Evolutionary conservation across 2,113 vertebrate genomes (phyloP), one percentile per base, ranked within the genome.

Genomic region (Lucifuga dentata): DNA sequence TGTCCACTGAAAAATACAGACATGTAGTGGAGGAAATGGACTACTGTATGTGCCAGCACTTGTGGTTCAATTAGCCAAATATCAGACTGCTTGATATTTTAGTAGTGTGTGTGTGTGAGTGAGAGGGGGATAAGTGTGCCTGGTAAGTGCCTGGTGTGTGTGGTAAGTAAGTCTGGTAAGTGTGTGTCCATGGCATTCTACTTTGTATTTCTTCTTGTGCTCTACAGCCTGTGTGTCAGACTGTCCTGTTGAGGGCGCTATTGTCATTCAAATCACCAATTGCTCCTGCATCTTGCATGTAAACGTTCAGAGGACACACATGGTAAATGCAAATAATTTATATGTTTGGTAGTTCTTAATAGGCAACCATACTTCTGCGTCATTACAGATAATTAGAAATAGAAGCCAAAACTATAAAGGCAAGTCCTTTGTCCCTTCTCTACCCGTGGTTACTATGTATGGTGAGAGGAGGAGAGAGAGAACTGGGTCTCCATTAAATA

Each of bases 231-330:
- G 41, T 7, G 1, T 56, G 40, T 68, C n/a, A 7, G 7, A 11
- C 13, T 80, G 60, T 80, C 78, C 92, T 79, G 68, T 74, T 64
- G 89, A 70, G 81, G 91, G 91, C 51, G 88, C 88, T 80, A 72
- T 39, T 66, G 82, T 44, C 15, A 76, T 81, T 89, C 15, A 48
- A 52, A 85, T 71, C 59, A 15, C 10, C 2, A 5, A 3, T 32
- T 24, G n/a, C 41, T 16, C 21, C 3, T 8, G 15, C n/a, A 32
- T 16, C 8, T 4, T 46, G 11, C n/a, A 29, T 39, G 5, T 7
- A 2, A 56, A 15, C 5, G 2, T 26, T 3, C 24, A 62, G 26
- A 58, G 23, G 6, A 48, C 17, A 69, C 26, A 29, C 6, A 29
- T 29, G 26, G 26, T 29, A 29, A 29, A 29, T 29, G 7, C 7